Percentiles rank a stretch among this genome's conserved stretches.
Conservation (phyloP, 2,888 invertebrate species). For the Nomada goodeniana region DNA sequence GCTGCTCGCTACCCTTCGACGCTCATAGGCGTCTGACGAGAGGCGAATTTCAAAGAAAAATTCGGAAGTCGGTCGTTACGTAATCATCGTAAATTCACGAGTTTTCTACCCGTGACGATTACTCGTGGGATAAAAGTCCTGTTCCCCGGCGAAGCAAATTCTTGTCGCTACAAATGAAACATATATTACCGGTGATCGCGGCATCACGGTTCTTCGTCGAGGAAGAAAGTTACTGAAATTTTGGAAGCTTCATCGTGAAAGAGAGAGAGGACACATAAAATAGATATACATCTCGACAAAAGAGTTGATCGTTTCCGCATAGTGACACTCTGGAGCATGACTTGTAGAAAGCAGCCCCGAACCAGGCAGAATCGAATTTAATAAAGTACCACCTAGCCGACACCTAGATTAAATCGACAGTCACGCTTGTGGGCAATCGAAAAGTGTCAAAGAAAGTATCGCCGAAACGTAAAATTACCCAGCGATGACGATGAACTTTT, state of each 20-base stretch:
- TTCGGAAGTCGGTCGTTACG: conserved; percentile 34
- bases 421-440: conserved; percentile 10
- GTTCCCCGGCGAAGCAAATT: neutral
- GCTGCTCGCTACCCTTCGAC: conserved; percentile 45
- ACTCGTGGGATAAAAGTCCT: neutral
- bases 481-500: conserved; percentile 7
- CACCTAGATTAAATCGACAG: neutral
- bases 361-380: conserved; percentile 6
- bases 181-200: no score
- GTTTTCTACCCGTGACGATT: conserved; percentile 2
- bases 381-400: neutral
- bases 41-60: conserved; percentile 50
- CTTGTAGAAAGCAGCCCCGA: neutral
- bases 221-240: neutral
- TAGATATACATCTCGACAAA: no score
- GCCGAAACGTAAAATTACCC: conserved; percentile 6
- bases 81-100: conserved; percentile 56
- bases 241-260: neutral
- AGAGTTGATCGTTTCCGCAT: no score
- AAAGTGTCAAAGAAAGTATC: neutral
- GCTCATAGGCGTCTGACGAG: conserved; percentile 11
- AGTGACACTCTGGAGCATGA: neutral
- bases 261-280: no score
- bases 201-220: neutral
- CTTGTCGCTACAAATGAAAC: neutral